Percentiles rank a stretch among this genome's conserved stretches.
These are phyloP conservation scores for Drosophila azteca DNA, from an alignment of 1,140 invertebrate species.

Conservation along the genomic window DNA sequence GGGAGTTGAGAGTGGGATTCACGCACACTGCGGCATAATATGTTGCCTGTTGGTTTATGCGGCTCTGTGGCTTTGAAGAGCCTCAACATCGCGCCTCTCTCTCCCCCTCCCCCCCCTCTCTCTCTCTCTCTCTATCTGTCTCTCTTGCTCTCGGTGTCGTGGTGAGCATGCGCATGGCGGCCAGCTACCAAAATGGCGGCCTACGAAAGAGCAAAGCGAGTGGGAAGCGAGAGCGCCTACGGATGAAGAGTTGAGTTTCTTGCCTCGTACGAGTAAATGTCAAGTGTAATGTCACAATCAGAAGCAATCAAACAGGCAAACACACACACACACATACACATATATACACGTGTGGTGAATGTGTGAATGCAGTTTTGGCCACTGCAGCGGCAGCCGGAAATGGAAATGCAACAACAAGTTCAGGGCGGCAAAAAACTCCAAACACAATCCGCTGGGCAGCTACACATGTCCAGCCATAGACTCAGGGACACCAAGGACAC, in stretches of 20 bases:
- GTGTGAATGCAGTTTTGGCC: conserved; percentile 58
- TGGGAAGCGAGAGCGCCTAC: conserved; percentile 3
- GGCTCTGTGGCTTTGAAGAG: conserved; percentile 53
- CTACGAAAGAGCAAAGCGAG: conserved; percentile 16
- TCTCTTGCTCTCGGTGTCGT: conserved; percentile 55
- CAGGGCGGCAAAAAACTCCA: conserved; percentile 2
- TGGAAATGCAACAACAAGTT: conserved; percentile 51
- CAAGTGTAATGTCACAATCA: conserved; percentile 83
- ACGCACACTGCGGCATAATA: conserved; percentile 58
- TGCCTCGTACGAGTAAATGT: conserved; percentile 69
- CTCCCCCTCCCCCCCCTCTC: too few relatives aligned
- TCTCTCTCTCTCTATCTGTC: neutral
- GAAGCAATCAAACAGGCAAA: conserved; percentile 78
- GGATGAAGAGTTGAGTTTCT: conserved; percentile 37
- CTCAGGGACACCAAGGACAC: neutral
- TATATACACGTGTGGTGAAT: conserved; percentile 30
- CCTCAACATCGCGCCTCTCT: neutral
- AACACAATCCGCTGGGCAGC: too few relatives aligned
- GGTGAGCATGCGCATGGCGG: conserved; percentile 71
- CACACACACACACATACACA: conserved; percentile 43
- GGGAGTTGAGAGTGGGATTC: neutral
- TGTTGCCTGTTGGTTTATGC: conserved; percentile 56
- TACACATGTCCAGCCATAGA: too few relatives aligned
- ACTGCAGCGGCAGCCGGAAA: conserved; percentile 65
- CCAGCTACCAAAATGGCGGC: conserved; percentile 72